phyloP scores from a whole-genome alignment of 2,888 invertebrate genomes.

The Colostygia pectinataria region DNA sequence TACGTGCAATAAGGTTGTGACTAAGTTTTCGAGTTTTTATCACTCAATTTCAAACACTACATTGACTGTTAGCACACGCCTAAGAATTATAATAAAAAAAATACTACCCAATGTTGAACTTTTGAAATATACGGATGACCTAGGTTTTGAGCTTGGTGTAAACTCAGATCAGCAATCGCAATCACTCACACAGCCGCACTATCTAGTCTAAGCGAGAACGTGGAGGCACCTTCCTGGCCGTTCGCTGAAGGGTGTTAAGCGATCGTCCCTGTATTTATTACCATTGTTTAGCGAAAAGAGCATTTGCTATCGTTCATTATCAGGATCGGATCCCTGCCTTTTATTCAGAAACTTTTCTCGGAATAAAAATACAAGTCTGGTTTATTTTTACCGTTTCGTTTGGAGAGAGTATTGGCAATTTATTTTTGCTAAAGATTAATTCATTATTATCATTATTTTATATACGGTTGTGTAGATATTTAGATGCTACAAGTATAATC shows the following conservation, averaged over 20 bases:
- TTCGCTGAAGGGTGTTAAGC: constrained; percentile 64
- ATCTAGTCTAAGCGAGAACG: constrained; percentile 27
- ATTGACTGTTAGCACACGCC: too few species aligned
- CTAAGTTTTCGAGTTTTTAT: too few species aligned
- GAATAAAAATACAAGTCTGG: constrained; percentile 38
- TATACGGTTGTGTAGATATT: too few species aligned
- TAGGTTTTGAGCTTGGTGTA: constrained; percentile 18
- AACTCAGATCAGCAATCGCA: constrained; percentile 12
- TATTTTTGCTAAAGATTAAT: not conserved
- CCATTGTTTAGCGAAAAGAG: constrained; percentile 79
- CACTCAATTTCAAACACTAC: too few species aligned
- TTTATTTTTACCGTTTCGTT: constrained; percentile 23
- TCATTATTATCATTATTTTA: too few species aligned
- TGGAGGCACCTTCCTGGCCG: constrained; percentile 39
- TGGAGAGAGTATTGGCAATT: constrained; percentile 12
- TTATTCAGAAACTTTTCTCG: constrained; percentile 48
- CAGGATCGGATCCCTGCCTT: constrained; percentile 42
- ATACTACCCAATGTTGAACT: too few species aligned
- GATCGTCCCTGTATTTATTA: constrained; percentile 79
- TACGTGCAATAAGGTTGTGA: too few species aligned
- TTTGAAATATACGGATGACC: too few species aligned
- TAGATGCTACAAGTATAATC: too few species aligned
- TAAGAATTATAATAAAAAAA: too few species aligned
- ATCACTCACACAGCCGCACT: constrained; percentile 43
- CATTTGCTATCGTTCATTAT: constrained; percentile 77